Conservation (phyloP, 2,888 invertebrate species). For the Belgica antarctica region DNA sequence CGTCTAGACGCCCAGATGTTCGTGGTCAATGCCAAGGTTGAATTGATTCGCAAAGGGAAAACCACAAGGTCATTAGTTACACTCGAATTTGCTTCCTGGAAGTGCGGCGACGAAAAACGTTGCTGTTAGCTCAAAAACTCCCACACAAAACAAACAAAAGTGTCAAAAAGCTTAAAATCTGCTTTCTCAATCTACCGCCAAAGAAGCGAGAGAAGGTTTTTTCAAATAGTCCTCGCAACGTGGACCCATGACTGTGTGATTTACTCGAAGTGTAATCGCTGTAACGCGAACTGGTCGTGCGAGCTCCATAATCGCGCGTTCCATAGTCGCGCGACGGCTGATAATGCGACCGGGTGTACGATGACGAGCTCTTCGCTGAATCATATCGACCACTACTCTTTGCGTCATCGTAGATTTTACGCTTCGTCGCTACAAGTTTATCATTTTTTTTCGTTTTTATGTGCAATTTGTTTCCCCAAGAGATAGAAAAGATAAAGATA, state of each 20-base stretch:
- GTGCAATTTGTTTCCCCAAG: background rate
- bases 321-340: slow-evolving; percentile 53
- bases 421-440: slow-evolving; percentile 59
- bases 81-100: background rate
- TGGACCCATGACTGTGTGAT: slow-evolving; percentile 54
- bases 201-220: slow-evolving; percentile 80
- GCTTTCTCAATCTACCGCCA: slow-evolving; percentile 64
- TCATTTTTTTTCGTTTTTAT: background rate
- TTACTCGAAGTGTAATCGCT: slow-evolving; percentile 51
- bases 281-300: slow-evolving; percentile 21
- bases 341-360: slow-evolving; percentile 50
- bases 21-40: background rate
- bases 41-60: background rate
- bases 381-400: slow-evolving; percentile 35
- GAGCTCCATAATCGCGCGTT: slow-evolving; percentile 19
- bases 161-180: background rate
- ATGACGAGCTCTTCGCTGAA: slow-evolving; percentile 40
- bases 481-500: slow-evolving; percentile 32
- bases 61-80: slow-evolving; percentile 16
- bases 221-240: slow-evolving; percentile 81
- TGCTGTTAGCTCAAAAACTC: background rate
- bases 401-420: slow-evolving; percentile 63
- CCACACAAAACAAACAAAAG: too few relatives aligned
- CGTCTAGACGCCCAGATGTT: too few relatives aligned
- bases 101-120: too few relatives aligned